Evolutionary conservation across 2,888 invertebrate species (phyloP).

Genomic region (Ephialtes manifestator): DNA sequence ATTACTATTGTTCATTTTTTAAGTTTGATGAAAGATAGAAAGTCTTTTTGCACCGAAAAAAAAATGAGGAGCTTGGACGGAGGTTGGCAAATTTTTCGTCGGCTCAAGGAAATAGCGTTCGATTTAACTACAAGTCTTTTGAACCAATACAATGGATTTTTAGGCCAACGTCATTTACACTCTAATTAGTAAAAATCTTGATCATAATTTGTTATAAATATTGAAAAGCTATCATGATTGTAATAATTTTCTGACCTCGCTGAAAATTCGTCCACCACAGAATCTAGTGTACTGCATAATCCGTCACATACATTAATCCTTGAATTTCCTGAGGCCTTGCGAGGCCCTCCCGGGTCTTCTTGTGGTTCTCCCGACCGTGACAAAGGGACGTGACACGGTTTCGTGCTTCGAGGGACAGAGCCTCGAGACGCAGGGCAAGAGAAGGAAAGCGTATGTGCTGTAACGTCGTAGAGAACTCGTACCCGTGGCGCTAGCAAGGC

Average conservation of each 20-base stretch:
- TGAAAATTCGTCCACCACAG: neutral
- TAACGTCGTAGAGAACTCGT: constrained; percentile 47
- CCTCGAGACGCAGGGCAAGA: constrained; percentile 29
- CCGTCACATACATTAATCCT: constrained; percentile 8
- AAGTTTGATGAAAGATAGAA: too few species aligned
- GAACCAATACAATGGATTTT: too few species aligned
- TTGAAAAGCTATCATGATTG: neutral
- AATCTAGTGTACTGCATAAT: constrained; percentile 7
- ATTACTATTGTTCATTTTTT: too few species aligned
- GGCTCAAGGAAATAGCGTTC: too few species aligned
- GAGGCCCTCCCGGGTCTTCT: constrained; percentile 31
- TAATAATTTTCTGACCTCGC: neutral
- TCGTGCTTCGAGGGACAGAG: constrained; percentile 38
- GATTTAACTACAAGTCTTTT: too few species aligned
- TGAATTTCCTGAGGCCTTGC: constrained; percentile 9
- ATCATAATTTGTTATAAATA: neutral
- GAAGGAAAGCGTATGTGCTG: constrained; percentile 19
- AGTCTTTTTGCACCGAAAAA: too few species aligned
- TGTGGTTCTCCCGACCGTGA: constrained; percentile 26
- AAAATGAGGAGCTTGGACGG: too few species aligned
- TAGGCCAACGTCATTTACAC: too few species aligned
- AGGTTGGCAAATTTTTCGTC: too few species aligned
- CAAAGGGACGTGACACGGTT: constrained; percentile 55
- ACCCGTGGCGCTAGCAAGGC: constrained; percentile 66
- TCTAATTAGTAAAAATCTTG: neutral